Base-by-base conservation (phyloP, 2,888 invertebrate genomes). In the Lycocerus yunnanus region DNA sequence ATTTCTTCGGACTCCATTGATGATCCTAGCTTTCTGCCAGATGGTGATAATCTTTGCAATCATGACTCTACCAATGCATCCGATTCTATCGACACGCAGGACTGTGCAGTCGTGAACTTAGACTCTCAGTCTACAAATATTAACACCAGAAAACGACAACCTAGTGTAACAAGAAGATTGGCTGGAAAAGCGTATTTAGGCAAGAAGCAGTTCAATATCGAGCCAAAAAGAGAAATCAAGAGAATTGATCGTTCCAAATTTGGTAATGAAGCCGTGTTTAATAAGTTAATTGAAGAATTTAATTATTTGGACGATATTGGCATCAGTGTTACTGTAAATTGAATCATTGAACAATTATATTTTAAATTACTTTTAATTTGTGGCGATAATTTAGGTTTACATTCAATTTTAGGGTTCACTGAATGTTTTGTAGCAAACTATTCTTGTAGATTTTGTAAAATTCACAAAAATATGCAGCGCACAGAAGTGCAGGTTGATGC, bases 381-480 rank as follows among this genome's bases (percentile, higher is more conserved):
- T 15, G 68, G 68, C 5, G 68, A 68, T 13, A 58, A 68, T 68
- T 20, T 68, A 16, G 68, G 68, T 0, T 21, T 68, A 14, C 58
- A 68, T 15, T 13, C 58, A 15, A 68, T 68, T 1, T 58, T 68
- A 16, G 68, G 58, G 6, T 58, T 68, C 2, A n/a, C 20, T 1
- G 58, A 68, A 58, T 58, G 68, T 43, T 68, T 68, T 58, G 16
- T n/a, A 16, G 24, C 58, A 58, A 68, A 68, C 11, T 68, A 16
- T 68, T 58, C 16, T 58, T 68, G 68, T 68, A 10, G 68, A 15
- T 68, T 68, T 58, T 68, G 68, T n/a, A 68, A 68, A 15, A 9
- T 68, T 6, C 11, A 13, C 6, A 68, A 58, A 58, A 18, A 2
- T 13, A 3, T 1, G 13, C 14, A 13, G 3, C 11, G 13, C 10